A percentile compares a stretch with the other conserved stretches of the same genome.
Evolutionary conservation across 2,888 invertebrate species (phyloP).

Genomic region (Archaeoteleia sp.): DNA sequence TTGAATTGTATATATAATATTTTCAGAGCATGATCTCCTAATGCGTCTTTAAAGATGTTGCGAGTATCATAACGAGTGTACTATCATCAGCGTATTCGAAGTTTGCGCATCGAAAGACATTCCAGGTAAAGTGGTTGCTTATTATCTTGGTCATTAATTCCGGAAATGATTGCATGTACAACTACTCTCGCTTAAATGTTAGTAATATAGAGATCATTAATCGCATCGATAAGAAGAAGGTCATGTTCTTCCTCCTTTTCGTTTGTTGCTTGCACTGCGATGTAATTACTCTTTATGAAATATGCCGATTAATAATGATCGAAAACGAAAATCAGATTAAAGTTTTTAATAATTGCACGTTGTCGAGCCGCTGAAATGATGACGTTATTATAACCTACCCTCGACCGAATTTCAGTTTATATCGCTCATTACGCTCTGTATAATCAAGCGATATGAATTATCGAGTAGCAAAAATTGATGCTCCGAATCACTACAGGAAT

Average conservation of each 20-base stretch:
- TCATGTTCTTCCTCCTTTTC: not conserved
- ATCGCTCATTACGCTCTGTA: conserved; percentile 1
- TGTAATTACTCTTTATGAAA: conserved; percentile 7
- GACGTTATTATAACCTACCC: conserved; percentile 8
- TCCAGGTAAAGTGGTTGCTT: conserved; percentile 6
- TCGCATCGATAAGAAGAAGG: conserved; percentile 6
- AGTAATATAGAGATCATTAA: conserved; percentile 10
- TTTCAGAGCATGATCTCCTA: conserved; percentile 4
- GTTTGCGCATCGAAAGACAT: not conserved
- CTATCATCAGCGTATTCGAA: too few relatives aligned
- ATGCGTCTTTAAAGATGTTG: not conserved
- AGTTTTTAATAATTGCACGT: conserved; percentile 14
- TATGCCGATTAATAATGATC: conserved; percentile 10
- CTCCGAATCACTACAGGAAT: conserved; percentile 4
- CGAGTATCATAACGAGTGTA: too few relatives aligned
- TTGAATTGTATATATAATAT: too few relatives aligned
- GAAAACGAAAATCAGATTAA: conserved; percentile 2
- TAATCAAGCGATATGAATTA: conserved; percentile 8
- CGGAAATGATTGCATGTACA: not conserved
- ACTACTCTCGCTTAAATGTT: not conserved
- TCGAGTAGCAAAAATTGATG: conserved; percentile 10
- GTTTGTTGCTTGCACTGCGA: not conserved
- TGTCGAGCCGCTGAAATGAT: conserved; percentile 9
- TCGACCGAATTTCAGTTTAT: conserved; percentile 1
- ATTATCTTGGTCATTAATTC: conserved; percentile 11